Percentiles rank a stretch among this genome's conserved stretches.
These are phyloP conservation scores for Entomyzon cyanotis DNA, from an alignment of 2,113 vertebrate species.

Conservation along the genomic window DNA sequence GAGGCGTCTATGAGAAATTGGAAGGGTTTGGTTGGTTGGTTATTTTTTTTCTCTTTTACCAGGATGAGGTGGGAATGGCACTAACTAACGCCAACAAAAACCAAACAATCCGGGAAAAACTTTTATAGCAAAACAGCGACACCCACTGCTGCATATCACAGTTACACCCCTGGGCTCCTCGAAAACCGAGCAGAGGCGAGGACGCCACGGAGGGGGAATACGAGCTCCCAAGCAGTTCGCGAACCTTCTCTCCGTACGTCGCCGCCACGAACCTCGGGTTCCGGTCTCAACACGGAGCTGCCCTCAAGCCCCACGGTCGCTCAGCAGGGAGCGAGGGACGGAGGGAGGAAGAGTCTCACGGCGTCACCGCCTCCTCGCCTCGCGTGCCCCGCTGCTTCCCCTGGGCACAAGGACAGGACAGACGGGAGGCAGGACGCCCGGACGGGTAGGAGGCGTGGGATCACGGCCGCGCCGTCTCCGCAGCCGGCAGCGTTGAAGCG, in stretches of 20 bases:
- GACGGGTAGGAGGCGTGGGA: neutral
- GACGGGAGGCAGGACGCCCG: too few relatives aligned
- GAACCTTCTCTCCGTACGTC: neutral
- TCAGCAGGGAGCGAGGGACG: neutral
- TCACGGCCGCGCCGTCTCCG: neutral
- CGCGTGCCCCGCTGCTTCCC: neutral
- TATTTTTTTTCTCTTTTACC: neutral
- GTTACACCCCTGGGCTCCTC: neutral
- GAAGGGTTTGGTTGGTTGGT: fast-evolving
- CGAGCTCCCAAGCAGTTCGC: neutral
- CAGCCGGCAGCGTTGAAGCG: neutral
- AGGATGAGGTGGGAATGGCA: neutral
- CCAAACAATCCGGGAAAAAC: neutral
- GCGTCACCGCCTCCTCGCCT: too few relatives aligned
- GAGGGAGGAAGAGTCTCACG: neutral
- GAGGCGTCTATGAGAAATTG: neutral
- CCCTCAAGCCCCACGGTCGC: too few relatives aligned
- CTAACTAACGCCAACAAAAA: neutral
- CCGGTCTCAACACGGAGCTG: too few relatives aligned
- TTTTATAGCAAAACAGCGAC: neutral
- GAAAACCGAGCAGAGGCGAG: neutral
- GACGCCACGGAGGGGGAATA: neutral
- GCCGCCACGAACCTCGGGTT: neutral
- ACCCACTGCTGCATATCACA: neutral
- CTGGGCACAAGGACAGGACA: too few relatives aligned